Conservation (phyloP, 2,888 invertebrate species). For the Drepanosiphum platanoidis region DNA sequence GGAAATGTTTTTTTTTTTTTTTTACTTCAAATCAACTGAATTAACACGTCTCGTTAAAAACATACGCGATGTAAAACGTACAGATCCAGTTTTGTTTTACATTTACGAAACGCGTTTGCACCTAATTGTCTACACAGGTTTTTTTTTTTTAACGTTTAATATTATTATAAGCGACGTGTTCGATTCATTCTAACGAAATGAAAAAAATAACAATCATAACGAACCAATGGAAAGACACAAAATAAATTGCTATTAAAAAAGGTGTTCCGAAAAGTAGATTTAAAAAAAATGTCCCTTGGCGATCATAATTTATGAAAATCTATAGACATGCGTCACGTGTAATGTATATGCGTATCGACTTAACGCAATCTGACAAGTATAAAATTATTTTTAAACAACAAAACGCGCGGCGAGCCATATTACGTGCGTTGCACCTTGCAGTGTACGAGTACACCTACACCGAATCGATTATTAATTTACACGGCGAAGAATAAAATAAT, state of each 20-base stretch:
- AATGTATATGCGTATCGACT: not conserved
- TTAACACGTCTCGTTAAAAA: too few species aligned
- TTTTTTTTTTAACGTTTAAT: not conserved
- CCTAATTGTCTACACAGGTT: too few species aligned
- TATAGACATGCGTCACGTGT: not conserved
- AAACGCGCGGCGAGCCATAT: not conserved
- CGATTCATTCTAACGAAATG: not conserved
- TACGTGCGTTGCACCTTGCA: too few species aligned
- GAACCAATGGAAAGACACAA: not conserved
- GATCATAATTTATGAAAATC: not conserved
- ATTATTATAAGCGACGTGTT: too few species aligned
- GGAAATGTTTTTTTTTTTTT: too few species aligned
- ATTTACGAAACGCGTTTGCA: too few species aligned
- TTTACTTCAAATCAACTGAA: too few species aligned
- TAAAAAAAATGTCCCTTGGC: not conserved
- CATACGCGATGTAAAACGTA: too few species aligned
- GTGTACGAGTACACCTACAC: not conserved
- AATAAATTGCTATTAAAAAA: not conserved
- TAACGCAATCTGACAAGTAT: not conserved
- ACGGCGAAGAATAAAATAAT: not conserved
- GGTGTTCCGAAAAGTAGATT: not conserved
- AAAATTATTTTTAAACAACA: not conserved
- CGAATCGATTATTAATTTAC: not conserved
- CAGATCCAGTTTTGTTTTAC: too few species aligned
- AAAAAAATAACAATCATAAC: not conserved